Percentiles rank a stretch among this genome's conserved stretches.
Evolutionary conservation across 2,113 vertebrate species (phyloP).

Genomic region (Junco hyemalis): DNA sequence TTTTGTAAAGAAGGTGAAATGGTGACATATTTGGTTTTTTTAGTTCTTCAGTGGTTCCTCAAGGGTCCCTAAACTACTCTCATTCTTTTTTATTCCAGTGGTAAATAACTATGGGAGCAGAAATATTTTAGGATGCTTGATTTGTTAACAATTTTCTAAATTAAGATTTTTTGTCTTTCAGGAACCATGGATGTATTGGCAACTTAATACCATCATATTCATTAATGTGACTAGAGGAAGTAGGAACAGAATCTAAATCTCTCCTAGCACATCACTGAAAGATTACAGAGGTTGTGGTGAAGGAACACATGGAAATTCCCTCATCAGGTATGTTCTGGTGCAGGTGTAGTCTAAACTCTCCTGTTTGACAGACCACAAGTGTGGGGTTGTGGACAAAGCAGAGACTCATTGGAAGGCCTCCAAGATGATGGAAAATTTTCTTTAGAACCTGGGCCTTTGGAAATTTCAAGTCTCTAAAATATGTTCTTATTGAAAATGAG

Average conservation of each 20-base stretch:
- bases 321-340: not conserved
- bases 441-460: not conserved
- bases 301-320: not conserved
- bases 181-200: not conserved
- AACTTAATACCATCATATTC: not conserved
- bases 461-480: not conserved
- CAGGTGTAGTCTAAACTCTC: not conserved
- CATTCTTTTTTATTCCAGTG: not conserved
- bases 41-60: not conserved
- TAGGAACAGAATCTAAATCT: not conserved
- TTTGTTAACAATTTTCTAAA: not conserved
- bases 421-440: not conserved
- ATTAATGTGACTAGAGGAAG: not conserved
- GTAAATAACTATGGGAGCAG: not conserved
- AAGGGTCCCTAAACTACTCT: not conserved
- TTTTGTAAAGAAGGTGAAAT: not conserved
- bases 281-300: not conserved
- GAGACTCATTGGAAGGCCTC: not conserved
- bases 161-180: not conserved
- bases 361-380: not conserved
- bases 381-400: not conserved
- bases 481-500: not conserved
- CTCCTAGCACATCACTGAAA: not conserved
- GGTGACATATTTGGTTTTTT: not conserved
- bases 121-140: not conserved